These are phyloP conservation scores for Synchiropus splendidus DNA, from an alignment of 2,113 vertebrate genomes.

Conservation along the genomic window DNA sequence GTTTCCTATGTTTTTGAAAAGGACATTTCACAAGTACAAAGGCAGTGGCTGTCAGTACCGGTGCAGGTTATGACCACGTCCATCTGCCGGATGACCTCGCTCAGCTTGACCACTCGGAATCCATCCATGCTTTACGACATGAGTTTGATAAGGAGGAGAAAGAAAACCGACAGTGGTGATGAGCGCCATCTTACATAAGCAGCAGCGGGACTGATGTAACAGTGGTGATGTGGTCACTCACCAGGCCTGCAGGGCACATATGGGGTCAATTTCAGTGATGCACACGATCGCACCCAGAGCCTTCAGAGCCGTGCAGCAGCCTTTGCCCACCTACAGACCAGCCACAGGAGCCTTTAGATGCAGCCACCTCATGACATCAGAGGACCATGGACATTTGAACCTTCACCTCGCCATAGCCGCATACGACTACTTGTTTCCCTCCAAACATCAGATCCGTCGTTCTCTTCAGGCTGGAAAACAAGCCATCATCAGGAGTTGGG, in stretches of 20 bases:
- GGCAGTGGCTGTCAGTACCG: slow-evolving; percentile 62
- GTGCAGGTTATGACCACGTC: slow-evolving; percentile 98
- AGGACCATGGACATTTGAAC: not conserved
- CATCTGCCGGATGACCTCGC: slow-evolving; percentile 92
- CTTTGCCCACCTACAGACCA: slow-evolving; percentile 83
- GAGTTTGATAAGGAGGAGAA: not conserved
- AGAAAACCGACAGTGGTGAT: not conserved
- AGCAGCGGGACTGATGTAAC: not conserved
- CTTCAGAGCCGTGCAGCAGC: slow-evolving; percentile 93
- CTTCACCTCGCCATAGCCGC: slow-evolving; percentile 96
- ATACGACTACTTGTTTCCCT: slow-evolving; percentile 96
- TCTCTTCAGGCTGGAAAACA: slow-evolving; percentile 80
- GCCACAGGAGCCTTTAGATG: not conserved
- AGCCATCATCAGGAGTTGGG: no score
- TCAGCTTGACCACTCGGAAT: slow-evolving; percentile 94
- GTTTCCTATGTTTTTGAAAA: no score
- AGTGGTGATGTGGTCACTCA: slow-evolving; percentile 55
- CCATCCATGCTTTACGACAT: slow-evolving; percentile 85
- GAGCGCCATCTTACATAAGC: not conserved
- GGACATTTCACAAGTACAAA: no score
- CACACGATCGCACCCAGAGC: slow-evolving; percentile 92
- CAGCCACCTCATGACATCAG: not conserved
- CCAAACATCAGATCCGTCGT: slow-evolving; percentile 99
- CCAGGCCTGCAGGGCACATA: slow-evolving; percentile 96
- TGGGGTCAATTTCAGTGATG: slow-evolving; percentile 96